phyloP scores from a whole-genome alignment of 2,797 vertebrate species.

The Orestias chungarensis region DNA sequence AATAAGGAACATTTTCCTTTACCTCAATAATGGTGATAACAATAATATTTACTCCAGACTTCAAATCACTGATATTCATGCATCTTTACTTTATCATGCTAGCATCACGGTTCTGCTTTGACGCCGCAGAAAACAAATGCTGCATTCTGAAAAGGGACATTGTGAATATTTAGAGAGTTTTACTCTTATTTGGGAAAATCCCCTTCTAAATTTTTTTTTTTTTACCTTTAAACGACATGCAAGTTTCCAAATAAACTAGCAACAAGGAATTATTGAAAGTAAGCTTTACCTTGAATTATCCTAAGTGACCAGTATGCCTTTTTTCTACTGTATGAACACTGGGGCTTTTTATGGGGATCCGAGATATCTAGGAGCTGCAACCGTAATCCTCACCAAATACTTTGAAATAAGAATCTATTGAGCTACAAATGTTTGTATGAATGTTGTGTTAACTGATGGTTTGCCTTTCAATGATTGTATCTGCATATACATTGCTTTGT shows the following conservation, averaged over 20 bases:
- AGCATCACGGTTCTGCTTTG: conserved; percentile 20
- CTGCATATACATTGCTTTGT: conserved; percentile 36
- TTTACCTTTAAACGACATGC: conserved; percentile 29
- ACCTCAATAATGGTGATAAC: conserved; percentile 6
- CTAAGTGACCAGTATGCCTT: conserved; percentile 54
- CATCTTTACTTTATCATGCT: conserved; percentile 3
- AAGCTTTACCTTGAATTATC: conserved; percentile 12
- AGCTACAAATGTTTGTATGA: conserved; percentile 26
- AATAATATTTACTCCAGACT: conserved; percentile 23
- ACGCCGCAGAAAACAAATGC: conserved; percentile 23
- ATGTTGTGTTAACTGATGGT: conserved; percentile 34
- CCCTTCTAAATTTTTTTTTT: conserved; percentile 13
- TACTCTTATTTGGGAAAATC: conserved; percentile 24
- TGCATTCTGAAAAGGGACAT: conserved; percentile 52
- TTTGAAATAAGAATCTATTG: conserved; percentile 14
- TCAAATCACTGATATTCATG: conserved; percentile 21
- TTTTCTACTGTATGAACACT: conserved; percentile 39
- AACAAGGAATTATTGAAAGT: not conserved
- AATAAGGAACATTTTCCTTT: conserved; percentile 5
- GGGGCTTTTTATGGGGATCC: conserved; percentile 25
- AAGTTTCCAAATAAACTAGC: conserved; percentile 34
- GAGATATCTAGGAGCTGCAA: conserved; percentile 24
- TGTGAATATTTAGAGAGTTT: not conserved
- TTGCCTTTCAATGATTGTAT: conserved; percentile 63
- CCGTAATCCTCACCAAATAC: conserved; percentile 9